Base-by-base conservation (phyloP, 1,140 invertebrate species). In the Parasteatoda tepidariorum region DNA sequence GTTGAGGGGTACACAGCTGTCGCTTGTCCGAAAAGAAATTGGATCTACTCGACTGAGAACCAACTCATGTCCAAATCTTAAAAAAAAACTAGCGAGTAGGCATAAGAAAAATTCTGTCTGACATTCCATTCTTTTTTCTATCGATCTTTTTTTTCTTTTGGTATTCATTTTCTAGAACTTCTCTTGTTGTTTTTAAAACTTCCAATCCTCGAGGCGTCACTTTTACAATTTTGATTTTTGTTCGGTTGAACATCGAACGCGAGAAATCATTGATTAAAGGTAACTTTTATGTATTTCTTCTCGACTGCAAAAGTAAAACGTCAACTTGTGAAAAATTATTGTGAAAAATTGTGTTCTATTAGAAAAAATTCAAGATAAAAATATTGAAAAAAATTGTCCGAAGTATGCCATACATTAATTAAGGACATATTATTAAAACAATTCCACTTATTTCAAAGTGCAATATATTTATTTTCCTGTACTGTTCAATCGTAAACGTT, bases 31-130 rank as follows among this genome's bases (percentile, higher is more conserved):
- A 66, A 59, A 48, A 41, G 74, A 76, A 41, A 76, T 76, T 76
- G 74, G 74, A 62, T 76, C 33, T 55, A 55, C 24, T 74, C 71
- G 31, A 61, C 71, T 74, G 54, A 74, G 71, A 74, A 61, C 30
- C 26, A 74, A 54, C 55, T 59, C 71, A n/a, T 74, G 71, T 74
- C 71, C 71, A 74, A 74, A 74, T 74, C 71, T 59, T 61, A n/a
- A 6, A 22, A 31, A 31, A 59, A 26, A 34, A 34, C 26, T 13
- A n/a, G 24, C 24, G 7, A 61, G 71, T 61, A 74, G 71, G 61
- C 71, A 38, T 61, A 74, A 48, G 71, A 74, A 74, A 73, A 73
- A 73, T 73, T 73, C 70, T 31, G n/a, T 28, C 28, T 34, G 71
- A 74, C 54, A 61, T 74, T 74, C 55, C 18, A n/a, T 34, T 33